Conservation (phyloP, 2,113 vertebrate species). For the Mesitornis unicolor region DNA sequence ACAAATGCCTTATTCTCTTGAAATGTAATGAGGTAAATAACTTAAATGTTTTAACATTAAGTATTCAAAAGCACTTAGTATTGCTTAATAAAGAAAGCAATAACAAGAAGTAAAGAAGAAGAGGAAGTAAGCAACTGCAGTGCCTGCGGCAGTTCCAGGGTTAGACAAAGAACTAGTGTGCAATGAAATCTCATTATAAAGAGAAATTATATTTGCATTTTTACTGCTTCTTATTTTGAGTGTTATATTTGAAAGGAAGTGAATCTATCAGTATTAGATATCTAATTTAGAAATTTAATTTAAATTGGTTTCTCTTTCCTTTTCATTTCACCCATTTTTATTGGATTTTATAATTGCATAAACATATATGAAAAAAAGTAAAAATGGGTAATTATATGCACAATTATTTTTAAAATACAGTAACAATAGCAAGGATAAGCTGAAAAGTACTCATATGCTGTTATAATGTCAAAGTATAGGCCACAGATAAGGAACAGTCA, state of each 20-base stretch:
- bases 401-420: slow-evolving; percentile 38
- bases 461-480: background rate
- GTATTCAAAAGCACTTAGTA: slow-evolving; percentile 36
- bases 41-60: background rate
- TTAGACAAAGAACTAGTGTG: background rate
- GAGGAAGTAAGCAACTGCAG: background rate
- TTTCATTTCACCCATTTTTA: slow-evolving; percentile 11
- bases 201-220: slow-evolving; percentile 49
- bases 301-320: slow-evolving; percentile 40
- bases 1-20: background rate
- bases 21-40: slow-evolving; percentile 34
- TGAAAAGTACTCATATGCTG: background rate
- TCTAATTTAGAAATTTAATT: slow-evolving; percentile 52
- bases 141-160: background rate
- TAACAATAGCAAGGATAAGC: background rate
- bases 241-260: background rate
- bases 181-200: slow-evolving; percentile 30
- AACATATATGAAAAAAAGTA: background rate
- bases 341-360: slow-evolving; percentile 25
- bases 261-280: slow-evolving; percentile 40
- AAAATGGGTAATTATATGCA: slow-evolving; percentile 34
- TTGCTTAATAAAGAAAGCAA: slow-evolving; percentile 34
- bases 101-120: background rate
- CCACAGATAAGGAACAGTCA: background rate
- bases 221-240: slow-evolving; percentile 30